Base-by-base conservation (phyloP, 2,113 vertebrate genomes). In the Ardeotis arabs region DNA sequence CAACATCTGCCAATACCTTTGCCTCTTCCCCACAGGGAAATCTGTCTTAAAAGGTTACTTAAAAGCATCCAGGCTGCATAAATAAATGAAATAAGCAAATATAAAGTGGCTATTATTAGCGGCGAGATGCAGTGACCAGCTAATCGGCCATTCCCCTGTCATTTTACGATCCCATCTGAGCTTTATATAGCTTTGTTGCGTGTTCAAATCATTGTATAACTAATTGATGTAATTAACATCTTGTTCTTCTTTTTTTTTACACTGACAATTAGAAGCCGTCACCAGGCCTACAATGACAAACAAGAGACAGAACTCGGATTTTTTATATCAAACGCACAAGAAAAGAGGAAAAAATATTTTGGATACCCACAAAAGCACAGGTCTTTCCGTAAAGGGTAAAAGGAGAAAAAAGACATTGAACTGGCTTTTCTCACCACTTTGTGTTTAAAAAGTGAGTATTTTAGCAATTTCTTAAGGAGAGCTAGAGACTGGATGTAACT, bases 201-300 rank as follows among this genome's bases (percentile, higher is more conserved):
- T 66, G 59, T 62, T 88, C 87, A 76, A 72, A 89, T 19, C 5
- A 1, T 69, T 55, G 66, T 52, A 76, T 70, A 83, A 12, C 21
- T 96, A 95, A 92, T 73, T 75, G 74, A 83, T 39, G 67, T 27
- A 76, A 95, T 95, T 95, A 93, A 76, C 70, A 82, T 85, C 84
- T 92, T 31, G 9, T 50, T 14, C 58, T 15, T 90, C 70, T 76
- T 84, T 72, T 58, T 89, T 72, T 53, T 76, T 23, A 27, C 20
- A 3, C 35, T n/a, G 49, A 33, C 45, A 78, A 55, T 92, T 76
- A 55, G 2, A 39, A 77, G 56, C 28, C 18, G 35, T 11, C 44
- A 27, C 52, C 20, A 64, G 60, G 64, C 21, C 37, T n/a, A 13
- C 3, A 8, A 64, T 47, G 56, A 53, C 70, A 89, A 89, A 69